These are phyloP conservation scores for Galeopsomyia nigrocyanea DNA, from an alignment of 2,888 invertebrate species.

Conservation along the genomic window DNA sequence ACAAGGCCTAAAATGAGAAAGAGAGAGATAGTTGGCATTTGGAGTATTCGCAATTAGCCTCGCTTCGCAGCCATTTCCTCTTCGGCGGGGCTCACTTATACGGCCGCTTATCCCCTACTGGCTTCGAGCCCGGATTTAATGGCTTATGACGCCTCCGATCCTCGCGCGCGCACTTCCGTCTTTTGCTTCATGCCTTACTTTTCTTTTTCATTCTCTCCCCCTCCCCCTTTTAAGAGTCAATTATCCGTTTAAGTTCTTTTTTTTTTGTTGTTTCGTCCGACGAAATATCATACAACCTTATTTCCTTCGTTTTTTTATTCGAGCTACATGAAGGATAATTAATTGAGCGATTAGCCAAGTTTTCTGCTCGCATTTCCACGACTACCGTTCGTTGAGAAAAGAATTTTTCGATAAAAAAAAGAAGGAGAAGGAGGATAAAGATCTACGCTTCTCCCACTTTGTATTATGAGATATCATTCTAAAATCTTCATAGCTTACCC, in stretches of 20 bases:
- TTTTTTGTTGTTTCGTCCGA: no score
- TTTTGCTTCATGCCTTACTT: background rate
- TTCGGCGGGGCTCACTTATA: conserved; percentile 7
- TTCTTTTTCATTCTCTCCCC: background rate
- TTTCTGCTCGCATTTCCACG: no score
- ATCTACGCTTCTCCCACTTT: no score
- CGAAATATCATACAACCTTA: conserved; percentile 31
- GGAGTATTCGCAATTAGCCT: conserved; percentile 42
- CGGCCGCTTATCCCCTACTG: conserved; percentile 25
- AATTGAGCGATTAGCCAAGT: no score
- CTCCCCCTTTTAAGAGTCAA: conserved; percentile 25
- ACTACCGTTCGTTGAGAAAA: no score
- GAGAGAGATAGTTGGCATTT: conserved; percentile 24
- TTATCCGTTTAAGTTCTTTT: conserved; percentile 36
- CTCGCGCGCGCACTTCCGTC: background rate
- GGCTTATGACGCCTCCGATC: conserved; percentile 27
- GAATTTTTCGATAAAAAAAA: no score
- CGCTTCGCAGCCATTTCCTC: conserved; percentile 35
- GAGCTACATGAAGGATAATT: no score
- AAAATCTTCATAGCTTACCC: no score
- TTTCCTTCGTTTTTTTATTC: no score
- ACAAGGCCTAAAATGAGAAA: conserved; percentile 16
- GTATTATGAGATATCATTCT: no score
- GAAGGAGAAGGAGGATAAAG: no score
- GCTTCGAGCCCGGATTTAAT: conserved; percentile 36